phyloP scores from a whole-genome alignment of 1,140 invertebrate species.

The Venturia canescens region DNA sequence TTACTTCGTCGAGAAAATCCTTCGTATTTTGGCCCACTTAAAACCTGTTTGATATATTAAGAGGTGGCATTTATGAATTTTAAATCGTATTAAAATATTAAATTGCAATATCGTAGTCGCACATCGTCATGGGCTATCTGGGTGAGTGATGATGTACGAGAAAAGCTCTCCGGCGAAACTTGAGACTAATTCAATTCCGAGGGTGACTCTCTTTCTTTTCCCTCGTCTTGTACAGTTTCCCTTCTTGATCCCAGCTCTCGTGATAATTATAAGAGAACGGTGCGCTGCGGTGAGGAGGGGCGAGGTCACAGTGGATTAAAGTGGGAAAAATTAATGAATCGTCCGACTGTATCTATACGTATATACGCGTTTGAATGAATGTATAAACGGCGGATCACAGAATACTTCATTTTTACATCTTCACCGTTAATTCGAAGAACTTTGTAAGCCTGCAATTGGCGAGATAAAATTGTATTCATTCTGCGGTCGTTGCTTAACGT shows the following conservation, averaged over 20 bases:
- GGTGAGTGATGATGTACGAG: constrained; percentile 16
- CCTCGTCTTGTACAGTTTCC: not conserved
- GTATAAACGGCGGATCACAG: not conserved
- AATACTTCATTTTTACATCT: constrained; percentile 7
- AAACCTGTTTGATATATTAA: no score
- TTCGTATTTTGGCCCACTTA: no score
- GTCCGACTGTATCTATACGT: not conserved
- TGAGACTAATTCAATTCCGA: constrained; percentile 30
- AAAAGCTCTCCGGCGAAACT: constrained; percentile 22
- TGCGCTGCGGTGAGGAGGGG: not conserved
- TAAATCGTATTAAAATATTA: not conserved
- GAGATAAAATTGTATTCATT: constrained; percentile 17
- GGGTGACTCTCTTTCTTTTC: constrained; percentile 1
- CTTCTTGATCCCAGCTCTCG: not conserved
- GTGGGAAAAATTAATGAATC: constrained; percentile 12
- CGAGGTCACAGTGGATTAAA: not conserved
- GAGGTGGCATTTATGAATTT: no score
- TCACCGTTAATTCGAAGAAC: not conserved
- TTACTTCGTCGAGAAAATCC: no score
- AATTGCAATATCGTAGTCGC: not conserved
- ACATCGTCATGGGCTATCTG: not conserved
- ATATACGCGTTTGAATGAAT: not conserved
- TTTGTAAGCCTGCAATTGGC: constrained; percentile 5
- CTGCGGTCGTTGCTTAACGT: not conserved
- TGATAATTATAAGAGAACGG: constrained; percentile 1